phyloP scores from a whole-genome alignment of 1,140 invertebrate genomes.

The Zaprionus gabonicus region DNA sequence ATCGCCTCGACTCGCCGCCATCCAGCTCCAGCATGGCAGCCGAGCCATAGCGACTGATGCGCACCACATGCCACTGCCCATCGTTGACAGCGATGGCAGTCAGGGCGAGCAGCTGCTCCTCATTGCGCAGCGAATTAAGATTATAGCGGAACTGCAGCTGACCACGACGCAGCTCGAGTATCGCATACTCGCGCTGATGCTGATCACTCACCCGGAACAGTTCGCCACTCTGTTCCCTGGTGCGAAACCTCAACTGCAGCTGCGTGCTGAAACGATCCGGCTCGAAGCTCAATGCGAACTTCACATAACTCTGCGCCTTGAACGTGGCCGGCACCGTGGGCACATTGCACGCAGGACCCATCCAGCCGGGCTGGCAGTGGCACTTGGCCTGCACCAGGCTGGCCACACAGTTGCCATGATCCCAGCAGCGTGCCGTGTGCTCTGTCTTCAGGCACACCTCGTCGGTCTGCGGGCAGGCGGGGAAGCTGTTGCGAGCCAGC shows the following conservation, averaged over 20 bases:
- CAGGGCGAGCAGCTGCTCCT: conserved; percentile 87
- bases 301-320: conserved; percentile 88
- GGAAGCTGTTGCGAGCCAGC: conserved; percentile 85
- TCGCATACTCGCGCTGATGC: conserved; percentile 88
- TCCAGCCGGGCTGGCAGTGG: conserved; percentile 88
- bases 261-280: conserved; percentile 87
- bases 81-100: conserved; percentile 87
- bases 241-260: conserved; percentile 89
- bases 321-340: conserved; percentile 87
- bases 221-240: conserved; percentile 88
- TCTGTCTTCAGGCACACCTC: conserved; percentile 85
- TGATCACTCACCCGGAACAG: conserved; percentile 88
- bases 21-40: conserved; percentile 88
- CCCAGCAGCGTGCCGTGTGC: conserved; percentile 85
- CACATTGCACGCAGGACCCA: conserved; percentile 86
- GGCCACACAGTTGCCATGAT: conserved; percentile 88
- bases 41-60: conserved; percentile 87
- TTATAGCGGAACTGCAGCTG: conserved; percentile 88
- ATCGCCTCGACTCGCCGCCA: conserved; percentile 89
- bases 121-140: conserved; percentile 87
- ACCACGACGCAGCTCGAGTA: conserved; percentile 88
- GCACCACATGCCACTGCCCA: conserved; percentile 90
- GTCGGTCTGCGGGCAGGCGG: conserved; percentile 87
- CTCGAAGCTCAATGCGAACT: conserved; percentile 89
- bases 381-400: conserved; percentile 87